Evolutionary conservation across 2,797 vertebrate species (phyloP), one percentile per base, ranked within the genome.

Genomic region (Meda fulgida): DNA sequence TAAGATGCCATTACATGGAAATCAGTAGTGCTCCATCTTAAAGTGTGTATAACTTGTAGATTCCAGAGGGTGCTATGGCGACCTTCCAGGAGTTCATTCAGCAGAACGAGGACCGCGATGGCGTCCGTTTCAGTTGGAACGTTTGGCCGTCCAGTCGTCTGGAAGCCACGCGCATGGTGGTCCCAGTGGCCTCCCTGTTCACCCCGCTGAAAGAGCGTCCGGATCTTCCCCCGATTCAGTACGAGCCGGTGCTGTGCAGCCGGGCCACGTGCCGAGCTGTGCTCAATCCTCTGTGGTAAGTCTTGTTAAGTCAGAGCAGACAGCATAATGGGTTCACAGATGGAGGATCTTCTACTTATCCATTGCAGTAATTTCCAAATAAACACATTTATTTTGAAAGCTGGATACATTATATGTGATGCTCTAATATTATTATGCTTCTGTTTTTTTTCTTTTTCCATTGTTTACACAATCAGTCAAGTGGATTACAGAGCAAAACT

Each of bases 401-500:
- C 69, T 73, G 69, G 80, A 73, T 82, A 73, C 69, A 73, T 63
- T 73, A 63, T 29, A 58, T 46, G 80, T 8, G 4, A 46, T 69
- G 48, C 63, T 36, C 46, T 84, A 69, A 70, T 70, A 78, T 78
- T 58, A 5, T 70, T 84, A 23, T 40, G 7, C 26, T 18, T 87
- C 70, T 58, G 65, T 77, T 71, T 53, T 77, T 48, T 7, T 9
- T n/a, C 1, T 7, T 60, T 40, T 23, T 21, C 18, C 81, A 21
- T 36, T 58, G 63, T 18, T 91, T 16, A 90, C 46, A 89, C 65
- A 92, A 88, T 40, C 86, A 99, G 98, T 89, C 98, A 99, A 90
- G 98, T 99, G 94, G 98, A 99, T 96, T 99, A 99, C 94, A 95
- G 97, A 92, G 97, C 98, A 88, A 99, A 98, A 91, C 95, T 99